Conservation (phyloP, 2,888 invertebrate species). For the Hemicrepidius hirtus region DNA sequence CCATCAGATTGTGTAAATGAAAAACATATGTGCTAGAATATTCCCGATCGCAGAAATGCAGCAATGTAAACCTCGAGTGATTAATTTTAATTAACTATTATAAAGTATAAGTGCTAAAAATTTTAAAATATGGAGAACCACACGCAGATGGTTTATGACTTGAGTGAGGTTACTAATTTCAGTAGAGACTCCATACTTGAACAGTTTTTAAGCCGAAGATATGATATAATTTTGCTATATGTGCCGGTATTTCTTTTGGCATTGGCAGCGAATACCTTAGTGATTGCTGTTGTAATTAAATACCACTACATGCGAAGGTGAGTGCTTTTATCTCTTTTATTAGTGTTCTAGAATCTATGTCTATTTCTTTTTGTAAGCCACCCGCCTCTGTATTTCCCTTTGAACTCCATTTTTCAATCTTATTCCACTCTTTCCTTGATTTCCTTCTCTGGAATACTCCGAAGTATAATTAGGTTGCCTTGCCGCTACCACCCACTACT, state of each 20-base stretch:
- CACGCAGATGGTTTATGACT: neutral
- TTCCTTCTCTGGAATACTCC: too few species aligned
- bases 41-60: too few species aligned
- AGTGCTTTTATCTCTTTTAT: too few species aligned
- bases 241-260: slow-evolving; percentile 79
- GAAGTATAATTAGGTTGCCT: too few species aligned
- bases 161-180: slow-evolving; percentile 26
- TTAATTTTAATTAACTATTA: neutral
- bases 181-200: slow-evolving; percentile 38
- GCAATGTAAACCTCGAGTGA: neutral
- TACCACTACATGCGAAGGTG: slow-evolving; percentile 82
- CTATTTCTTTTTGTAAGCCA: too few species aligned
- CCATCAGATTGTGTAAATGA: neutral
- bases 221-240: slow-evolving; percentile 77
- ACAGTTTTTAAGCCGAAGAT: slow-evolving; percentile 52
- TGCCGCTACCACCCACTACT: too few species aligned
- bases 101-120: too few species aligned
- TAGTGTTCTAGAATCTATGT: too few species aligned
- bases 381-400: too few species aligned
- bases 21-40: neutral
- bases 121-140: slow-evolving; percentile 14
- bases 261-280: slow-evolving; percentile 78
- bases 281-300: slow-evolving; percentile 80
- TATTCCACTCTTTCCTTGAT: too few species aligned
- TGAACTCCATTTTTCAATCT: too few species aligned